Evolutionary conservation across 1,140 invertebrate genomes (phyloP).

Genomic region (Lordiphosa stackelbergi): DNA sequence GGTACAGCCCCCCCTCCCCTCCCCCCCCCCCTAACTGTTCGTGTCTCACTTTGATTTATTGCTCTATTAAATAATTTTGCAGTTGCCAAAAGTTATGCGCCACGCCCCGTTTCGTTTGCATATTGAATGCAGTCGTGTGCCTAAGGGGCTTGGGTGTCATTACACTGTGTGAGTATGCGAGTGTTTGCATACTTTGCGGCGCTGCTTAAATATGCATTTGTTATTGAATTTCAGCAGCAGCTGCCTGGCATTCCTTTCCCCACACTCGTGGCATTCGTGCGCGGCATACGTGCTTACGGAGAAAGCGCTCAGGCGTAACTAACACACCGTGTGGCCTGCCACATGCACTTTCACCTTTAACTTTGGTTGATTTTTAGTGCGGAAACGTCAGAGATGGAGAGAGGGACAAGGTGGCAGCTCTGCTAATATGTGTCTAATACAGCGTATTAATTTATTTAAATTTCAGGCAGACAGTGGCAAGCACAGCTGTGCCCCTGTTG

Average conservation of each 20-base stretch:
- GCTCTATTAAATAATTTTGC: conserved; percentile 58
- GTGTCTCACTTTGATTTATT: conserved; percentile 43
- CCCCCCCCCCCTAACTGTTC: neutral
- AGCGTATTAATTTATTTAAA: conserved; percentile 73
- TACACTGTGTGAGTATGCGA: conserved; percentile 24
- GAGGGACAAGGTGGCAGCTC: conserved; percentile 6
- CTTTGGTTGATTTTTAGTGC: conserved; percentile 58
- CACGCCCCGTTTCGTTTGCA: neutral
- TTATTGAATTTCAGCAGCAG: conserved; percentile 49
- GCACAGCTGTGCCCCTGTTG: conserved; percentile 8
- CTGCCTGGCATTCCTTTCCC: conserved; percentile 1
- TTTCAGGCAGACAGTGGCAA: conserved; percentile 39
- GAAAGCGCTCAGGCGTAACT: conserved; percentile 43
- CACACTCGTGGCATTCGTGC: conserved; percentile 25
- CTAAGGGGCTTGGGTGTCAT: conserved; percentile 18
- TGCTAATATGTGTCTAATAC: conserved; percentile 72
- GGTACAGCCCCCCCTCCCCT: neutral
- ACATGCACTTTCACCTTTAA: conserved; percentile 66
- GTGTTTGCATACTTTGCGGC: conserved; percentile 21
- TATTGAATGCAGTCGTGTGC: conserved; percentile 8
- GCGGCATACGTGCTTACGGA: neutral
- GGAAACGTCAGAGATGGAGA: conserved; percentile 21
- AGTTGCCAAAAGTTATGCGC: conserved; percentile 24
- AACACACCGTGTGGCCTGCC: conserved; percentile 45
- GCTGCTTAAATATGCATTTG: conserved; percentile 57